Percentiles rank a stretch among this genome's conserved stretches.
These are phyloP conservation scores for Vulpes vulpes DNA, from an alignment of 2,113 vertebrate species.

Conservation along the genomic window DNA sequence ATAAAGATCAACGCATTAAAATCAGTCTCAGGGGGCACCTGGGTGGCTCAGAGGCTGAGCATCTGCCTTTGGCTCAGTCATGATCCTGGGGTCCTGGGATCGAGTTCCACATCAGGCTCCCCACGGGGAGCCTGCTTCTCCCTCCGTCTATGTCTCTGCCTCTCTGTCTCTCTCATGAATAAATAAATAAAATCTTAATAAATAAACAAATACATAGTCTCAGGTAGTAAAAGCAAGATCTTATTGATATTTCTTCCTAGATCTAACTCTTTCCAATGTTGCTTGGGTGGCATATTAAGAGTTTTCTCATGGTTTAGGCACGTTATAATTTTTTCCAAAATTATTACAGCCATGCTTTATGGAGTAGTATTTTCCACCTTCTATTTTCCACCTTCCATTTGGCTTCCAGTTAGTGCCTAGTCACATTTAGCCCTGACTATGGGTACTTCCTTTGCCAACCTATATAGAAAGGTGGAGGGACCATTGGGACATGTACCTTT, in stretches of 20 bases:
- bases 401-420: background rate
- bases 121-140: too few species aligned
- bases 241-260: background rate
- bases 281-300: background rate
- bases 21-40: background rate
- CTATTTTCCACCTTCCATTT: background rate
- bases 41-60: too few species aligned
- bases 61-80: too few species aligned
- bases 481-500: background rate
- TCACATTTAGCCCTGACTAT: background rate
- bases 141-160: too few species aligned
- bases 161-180: too few species aligned
- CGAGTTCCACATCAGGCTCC: too few species aligned
- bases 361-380: background rate
- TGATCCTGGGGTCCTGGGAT: too few species aligned
- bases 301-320: background rate
- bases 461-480: background rate
- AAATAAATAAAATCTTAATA: too few species aligned
- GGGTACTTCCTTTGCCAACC: background rate
- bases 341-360: background rate
- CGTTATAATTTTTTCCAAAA: background rate
- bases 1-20: background rate
- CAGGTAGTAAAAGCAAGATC: conserved; percentile 37
- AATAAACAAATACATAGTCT: background rate
- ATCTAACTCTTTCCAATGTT: background rate